Percentiles rank a stretch among this genome's conserved stretches.
Conservation (phyloP, 2,888 invertebrate genomes). For the Andricus quercusramuli region DNA sequence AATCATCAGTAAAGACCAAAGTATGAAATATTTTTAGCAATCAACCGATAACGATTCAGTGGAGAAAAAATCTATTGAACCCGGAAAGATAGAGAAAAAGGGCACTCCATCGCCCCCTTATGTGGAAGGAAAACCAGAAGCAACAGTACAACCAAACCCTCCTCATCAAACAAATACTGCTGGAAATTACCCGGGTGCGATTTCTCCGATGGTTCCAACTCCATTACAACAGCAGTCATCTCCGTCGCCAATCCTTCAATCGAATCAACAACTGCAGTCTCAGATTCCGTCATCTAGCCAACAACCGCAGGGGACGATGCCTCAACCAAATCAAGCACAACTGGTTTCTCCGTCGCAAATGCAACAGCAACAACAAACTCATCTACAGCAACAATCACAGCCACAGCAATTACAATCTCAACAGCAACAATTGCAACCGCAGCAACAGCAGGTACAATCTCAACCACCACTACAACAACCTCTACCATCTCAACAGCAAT, state of each 20-base stretch:
- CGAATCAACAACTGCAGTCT: constrained; percentile 68
- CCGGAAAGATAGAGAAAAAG: constrained; percentile 71
- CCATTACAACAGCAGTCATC: constrained; percentile 56
- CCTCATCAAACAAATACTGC: constrained; percentile 61
- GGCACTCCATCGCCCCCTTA: constrained; percentile 73
- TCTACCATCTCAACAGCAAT: constrained; percentile 66
- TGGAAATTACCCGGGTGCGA: constrained; percentile 67
- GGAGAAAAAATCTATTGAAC: constrained; percentile 68
- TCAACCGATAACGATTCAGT: constrained; percentile 69
- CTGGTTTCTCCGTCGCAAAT: constrained; percentile 42
- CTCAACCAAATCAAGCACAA: constrained; percentile 40
- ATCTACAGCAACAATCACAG: constrained; percentile 33
- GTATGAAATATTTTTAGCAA: constrained; percentile 55
- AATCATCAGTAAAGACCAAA: constrained; percentile 33
- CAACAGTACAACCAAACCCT: constrained; percentile 56
- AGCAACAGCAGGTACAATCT: constrained; percentile 11
- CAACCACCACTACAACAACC: constrained; percentile 42
- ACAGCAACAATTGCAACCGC: constrained; percentile 53
- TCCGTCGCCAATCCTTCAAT: constrained; percentile 49
- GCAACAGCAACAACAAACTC: constrained; percentile 49
- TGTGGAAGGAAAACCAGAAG: constrained; percentile 68
- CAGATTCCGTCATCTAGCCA: constrained; percentile 67
- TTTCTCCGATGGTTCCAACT: constrained; percentile 67
- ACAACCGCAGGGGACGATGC: constrained; percentile 38
- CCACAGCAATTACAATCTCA: constrained; percentile 45